Conservation (phyloP, 30 jellyfish, hydroid and myxozoan genomes). For the Cassiopea xamachana region DNA sequence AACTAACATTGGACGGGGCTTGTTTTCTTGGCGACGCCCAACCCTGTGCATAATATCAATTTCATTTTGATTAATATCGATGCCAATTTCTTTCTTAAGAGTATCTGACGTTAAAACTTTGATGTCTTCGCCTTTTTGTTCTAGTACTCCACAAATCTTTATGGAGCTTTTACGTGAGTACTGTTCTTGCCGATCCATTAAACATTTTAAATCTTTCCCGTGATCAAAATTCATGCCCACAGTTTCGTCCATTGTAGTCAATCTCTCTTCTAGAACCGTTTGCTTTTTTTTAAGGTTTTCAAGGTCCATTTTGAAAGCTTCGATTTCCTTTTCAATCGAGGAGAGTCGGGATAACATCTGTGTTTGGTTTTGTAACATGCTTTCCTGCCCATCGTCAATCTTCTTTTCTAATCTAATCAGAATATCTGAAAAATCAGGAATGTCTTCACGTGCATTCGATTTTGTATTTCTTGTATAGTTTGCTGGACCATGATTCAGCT, state of each 20-base stretch:
- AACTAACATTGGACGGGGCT: constrained; percentile 5
- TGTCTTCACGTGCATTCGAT: neutral
- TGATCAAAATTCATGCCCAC: neutral
- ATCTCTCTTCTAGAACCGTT: neutral
- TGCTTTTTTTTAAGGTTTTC: neutral
- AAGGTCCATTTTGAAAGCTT: neutral
- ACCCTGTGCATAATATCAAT: constrained; percentile 4
- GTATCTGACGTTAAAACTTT: neutral
- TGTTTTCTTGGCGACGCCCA: neutral
- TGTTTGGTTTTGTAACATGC: neutral
- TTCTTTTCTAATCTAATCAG: neutral
- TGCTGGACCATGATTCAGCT: constrained; percentile 2
- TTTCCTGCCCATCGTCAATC: constrained; percentile 10
- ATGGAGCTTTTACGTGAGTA: neutral
- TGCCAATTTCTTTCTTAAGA: neutral
- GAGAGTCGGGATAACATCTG: neutral
- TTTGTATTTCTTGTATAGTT: neutral
- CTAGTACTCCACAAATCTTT: neutral
- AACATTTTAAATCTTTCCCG: neutral
- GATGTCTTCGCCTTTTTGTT: neutral
- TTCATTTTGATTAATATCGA: neutral
- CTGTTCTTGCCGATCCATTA: constrained; percentile 3
- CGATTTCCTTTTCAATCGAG: neutral
- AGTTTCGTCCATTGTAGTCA: neutral
- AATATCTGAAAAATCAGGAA: constrained; percentile 6